Conservation (phyloP, 1,140 invertebrate species). For the Theocolax elegans region DNA sequence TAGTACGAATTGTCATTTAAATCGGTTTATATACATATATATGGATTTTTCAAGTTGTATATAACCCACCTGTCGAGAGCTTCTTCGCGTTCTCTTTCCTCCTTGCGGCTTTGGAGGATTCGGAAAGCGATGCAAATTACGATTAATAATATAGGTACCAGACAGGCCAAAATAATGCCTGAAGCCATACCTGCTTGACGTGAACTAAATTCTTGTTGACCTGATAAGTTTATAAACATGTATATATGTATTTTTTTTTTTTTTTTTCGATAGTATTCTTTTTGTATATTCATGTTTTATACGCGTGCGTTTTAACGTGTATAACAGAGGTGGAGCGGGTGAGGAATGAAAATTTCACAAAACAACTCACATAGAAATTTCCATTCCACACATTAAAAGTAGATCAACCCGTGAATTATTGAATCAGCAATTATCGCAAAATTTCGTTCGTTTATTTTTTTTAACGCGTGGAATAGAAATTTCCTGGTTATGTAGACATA, state of each 20-base stretch:
- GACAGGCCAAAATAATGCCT: constrained; percentile 78
- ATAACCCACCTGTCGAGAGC: constrained; percentile 57
- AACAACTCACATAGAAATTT: constrained; percentile 59
- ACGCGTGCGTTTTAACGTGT: neutral
- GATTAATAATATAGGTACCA: constrained; percentile 79
- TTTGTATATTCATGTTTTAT: neutral
- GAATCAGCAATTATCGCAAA: constrained; percentile 27
- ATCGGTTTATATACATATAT: too few relatives aligned
- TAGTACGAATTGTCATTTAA: too few relatives aligned
- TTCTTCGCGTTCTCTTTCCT: constrained; percentile 68
- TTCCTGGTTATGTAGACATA: too few relatives aligned
- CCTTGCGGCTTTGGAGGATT: constrained; percentile 56
- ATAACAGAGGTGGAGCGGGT: neutral
- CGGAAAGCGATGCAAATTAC: constrained; percentile 78
- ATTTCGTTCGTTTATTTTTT: too few relatives aligned
- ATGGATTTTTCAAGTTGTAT: too few relatives aligned
- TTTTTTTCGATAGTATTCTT: too few relatives aligned
- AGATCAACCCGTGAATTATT: neutral
- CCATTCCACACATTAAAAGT: constrained; percentile 57
- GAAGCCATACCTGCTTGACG: constrained; percentile 80
- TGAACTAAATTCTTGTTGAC: constrained; percentile 81
- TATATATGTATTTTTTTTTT: constrained; percentile 20
- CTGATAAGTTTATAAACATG: constrained; percentile 62
- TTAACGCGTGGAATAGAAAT: constrained; percentile 66
- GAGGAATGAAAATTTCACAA: constrained; percentile 56